Conservation (phyloP, 2,888 invertebrate genomes). For the Epistrophella euchroma region DNA sequence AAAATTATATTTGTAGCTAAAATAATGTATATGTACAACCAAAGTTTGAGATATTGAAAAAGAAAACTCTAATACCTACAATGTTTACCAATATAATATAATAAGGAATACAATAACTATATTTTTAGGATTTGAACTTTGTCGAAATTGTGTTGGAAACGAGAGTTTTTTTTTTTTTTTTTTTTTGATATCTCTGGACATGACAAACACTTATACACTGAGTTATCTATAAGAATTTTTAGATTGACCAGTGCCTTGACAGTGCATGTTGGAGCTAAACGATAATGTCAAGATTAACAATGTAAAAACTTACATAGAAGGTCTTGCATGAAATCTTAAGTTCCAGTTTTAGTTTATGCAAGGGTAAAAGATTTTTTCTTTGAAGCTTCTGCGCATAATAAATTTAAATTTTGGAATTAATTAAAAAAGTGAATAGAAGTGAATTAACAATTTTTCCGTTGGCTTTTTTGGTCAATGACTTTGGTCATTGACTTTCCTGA, state of each 20-base stretch:
- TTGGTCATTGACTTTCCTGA: too few relatives aligned
- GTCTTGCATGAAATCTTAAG: background rate
- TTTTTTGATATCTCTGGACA: conserved; percentile 26
- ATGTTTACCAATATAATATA: background rate
- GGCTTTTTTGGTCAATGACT: too few relatives aligned
- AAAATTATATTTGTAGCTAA: conserved; percentile 23
- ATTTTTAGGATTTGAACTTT: conserved; percentile 67
- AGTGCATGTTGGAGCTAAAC: conserved; percentile 40
- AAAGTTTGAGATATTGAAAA: conserved; percentile 23
- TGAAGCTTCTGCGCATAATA: background rate
- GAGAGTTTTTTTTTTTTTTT: too few relatives aligned
- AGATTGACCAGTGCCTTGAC: conserved; percentile 36
- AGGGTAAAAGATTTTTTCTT: background rate
- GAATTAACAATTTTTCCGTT: too few relatives aligned
- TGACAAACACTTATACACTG: conserved; percentile 20
- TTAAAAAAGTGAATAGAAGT: too few relatives aligned
- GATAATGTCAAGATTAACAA: conserved; percentile 25
- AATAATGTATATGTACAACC: conserved; percentile 44
- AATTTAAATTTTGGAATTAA: background rate
- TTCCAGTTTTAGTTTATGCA: background rate
- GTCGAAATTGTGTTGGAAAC: conserved; percentile 26
- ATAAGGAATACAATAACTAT: conserved; percentile 20
- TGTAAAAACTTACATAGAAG: background rate
- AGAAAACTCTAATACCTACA: background rate
- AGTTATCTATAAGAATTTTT: conserved; percentile 35